A percentile compares a stretch with the other conserved stretches of the same genome.
Conservation (phyloP, 2,797 vertebrate genomes). For the Crenichthys baileyi region DNA sequence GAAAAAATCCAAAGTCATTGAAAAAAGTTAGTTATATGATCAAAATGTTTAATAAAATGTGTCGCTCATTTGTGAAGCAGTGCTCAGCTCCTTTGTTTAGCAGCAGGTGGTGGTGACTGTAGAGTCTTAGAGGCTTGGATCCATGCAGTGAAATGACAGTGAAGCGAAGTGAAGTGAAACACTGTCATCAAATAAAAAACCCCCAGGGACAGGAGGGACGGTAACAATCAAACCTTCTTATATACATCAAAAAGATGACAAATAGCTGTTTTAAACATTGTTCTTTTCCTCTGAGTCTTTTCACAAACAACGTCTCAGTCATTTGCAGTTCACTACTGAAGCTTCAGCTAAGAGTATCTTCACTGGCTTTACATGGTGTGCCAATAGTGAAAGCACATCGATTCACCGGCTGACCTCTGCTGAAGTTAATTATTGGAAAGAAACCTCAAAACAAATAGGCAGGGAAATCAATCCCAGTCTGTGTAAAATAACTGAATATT, state of each 20-base stretch:
- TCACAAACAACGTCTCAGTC: neutral
- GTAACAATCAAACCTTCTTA: neutral
- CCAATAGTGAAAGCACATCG: conserved; percentile 54
- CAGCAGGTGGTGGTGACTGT: conserved; percentile 22
- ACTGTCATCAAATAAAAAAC: conserved; percentile 11
- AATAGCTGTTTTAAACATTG: conserved; percentile 6
- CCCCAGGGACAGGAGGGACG: neutral
- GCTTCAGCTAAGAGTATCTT: conserved; percentile 13
- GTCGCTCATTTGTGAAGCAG: conserved; percentile 16
- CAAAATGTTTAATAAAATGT: conserved; percentile 22
- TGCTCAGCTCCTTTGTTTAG: conserved; percentile 11
- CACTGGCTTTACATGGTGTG: conserved; percentile 8
- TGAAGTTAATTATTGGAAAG: conserved; percentile 47
- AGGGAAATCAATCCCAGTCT: conserved; percentile 29
- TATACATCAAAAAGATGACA: conserved; percentile 6
- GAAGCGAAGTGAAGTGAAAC: conserved; percentile 17
- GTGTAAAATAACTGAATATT: conserved; percentile 29
- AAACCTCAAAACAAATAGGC: conserved; percentile 43
- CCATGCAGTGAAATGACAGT: conserved; percentile 13
- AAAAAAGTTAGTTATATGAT: neutral
- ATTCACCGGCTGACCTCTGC: conserved; percentile 54
- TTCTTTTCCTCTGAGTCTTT: neutral
- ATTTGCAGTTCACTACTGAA: neutral
- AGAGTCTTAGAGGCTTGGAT: conserved; percentile 25
- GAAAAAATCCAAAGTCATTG: neutral